phyloP scores from a whole-genome alignment of 2,888 invertebrate species.

The Ceraclea dissimilis region DNA sequence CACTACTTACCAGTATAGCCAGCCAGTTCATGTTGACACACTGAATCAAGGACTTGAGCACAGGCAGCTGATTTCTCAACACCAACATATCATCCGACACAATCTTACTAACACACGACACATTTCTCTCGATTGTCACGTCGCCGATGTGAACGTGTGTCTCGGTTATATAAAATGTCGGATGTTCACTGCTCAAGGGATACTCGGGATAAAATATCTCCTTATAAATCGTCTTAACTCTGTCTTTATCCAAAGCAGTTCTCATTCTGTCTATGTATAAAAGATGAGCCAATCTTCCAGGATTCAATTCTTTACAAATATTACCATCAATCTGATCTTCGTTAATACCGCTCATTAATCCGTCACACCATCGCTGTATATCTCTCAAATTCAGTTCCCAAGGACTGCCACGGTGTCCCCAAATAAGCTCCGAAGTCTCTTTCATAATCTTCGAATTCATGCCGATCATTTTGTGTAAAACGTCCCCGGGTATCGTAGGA shows the following conservation, averaged over 20 bases:
- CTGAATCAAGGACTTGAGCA: slow-evolving; percentile 72
- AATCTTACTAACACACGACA: slow-evolving; percentile 37
- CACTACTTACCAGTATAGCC: slow-evolving; percentile 71
- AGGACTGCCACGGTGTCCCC: slow-evolving; percentile 80
- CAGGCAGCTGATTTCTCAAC: slow-evolving; percentile 52
- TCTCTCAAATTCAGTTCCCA: slow-evolving; percentile 98
- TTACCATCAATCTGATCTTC: neutral
- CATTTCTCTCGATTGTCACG: slow-evolving; percentile 42
- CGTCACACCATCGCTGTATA: slow-evolving; percentile 87
- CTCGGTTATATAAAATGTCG: slow-evolving; percentile 52
- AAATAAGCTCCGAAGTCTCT: slow-evolving; percentile 55
- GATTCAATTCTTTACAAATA: slow-evolving; percentile 33
- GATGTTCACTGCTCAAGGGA: slow-evolving; percentile 46
- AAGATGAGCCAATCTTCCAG: slow-evolving; percentile 62
- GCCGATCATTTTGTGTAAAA: slow-evolving; percentile 64
- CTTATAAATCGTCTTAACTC: slow-evolving; percentile 50
- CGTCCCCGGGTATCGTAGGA: slow-evolving; percentile 48
- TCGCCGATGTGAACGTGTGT: slow-evolving; percentile 59
- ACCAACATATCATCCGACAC: slow-evolving; percentile 39
- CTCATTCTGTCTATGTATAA: slow-evolving; percentile 87
- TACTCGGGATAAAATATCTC: slow-evolving; percentile 43
- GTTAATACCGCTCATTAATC: slow-evolving; percentile 44
- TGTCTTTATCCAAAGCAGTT: slow-evolving; percentile 64
- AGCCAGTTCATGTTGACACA: slow-evolving; percentile 92
- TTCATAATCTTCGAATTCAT: slow-evolving; percentile 66